Base-by-base conservation (phyloP, 2,888 invertebrate species). In the Hetaerina titia region DNA sequence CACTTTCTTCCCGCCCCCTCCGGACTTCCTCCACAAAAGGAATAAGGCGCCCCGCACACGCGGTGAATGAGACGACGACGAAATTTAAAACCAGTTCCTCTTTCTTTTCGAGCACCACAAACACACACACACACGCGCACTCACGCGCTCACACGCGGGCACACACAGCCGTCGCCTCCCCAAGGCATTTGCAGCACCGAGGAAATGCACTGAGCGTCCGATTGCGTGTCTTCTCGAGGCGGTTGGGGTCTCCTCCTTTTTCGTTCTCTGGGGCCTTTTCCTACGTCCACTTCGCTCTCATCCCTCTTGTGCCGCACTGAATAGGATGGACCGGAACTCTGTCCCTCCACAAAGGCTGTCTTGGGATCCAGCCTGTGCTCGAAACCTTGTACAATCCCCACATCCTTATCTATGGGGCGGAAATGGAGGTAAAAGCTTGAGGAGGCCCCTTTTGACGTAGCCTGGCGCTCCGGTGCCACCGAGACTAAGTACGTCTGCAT, bases 1-100 rank as follows among this genome's bases (percentile, higher is more conserved):
- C 31, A 25, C 19, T 69, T 19, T 45, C 19, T 31, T 25, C 31
- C 25, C 2, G n/a, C 4, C 45, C 45, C 31, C 64, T 8, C 31
- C 90, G 63, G 9, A 81, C 81, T 81, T 81, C 81, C 81, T 81
- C 22, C 81, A 81, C 81, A 31, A 81, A 81, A 81, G 81, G 81
- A 81, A 81, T 15, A 81, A 31, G 81, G 81, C 15, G 60, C 60
- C 45, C 60, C 17, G 81, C 31, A 31, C 81, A 25, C 81, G 22
- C 81, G 81, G 25, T 81, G 81, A 81, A 81, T 81, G 81, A 81
- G 81, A 81, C 81, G 81, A 31, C 31, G 81, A 81, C 81, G 81
- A 81, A 81, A 81, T 81, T 81, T 81, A 81, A 81, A 81, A 81
- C 81, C 81, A 31, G 81, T 81, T 81, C 81, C n/a, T 11, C n/a